Percentiles rank a stretch among this genome's conserved stretches.
Evolutionary conservation across 2,113 vertebrate genomes (phyloP).

Genomic region (Motacilla alba): DNA sequence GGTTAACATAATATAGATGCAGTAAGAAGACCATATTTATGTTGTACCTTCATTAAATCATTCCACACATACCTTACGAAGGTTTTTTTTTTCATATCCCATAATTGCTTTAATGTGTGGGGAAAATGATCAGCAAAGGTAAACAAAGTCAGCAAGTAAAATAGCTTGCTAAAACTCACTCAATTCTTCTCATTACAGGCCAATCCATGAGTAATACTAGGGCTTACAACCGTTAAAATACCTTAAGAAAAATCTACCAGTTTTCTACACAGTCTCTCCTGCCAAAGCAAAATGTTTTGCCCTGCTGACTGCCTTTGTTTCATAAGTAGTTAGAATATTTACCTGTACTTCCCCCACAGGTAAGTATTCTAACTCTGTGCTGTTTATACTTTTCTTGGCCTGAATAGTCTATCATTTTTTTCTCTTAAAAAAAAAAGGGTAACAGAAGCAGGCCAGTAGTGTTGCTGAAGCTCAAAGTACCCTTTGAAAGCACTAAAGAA

Average conservation of each 20-base stretch:
- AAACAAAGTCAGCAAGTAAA: background rate
- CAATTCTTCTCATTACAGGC: background rate
- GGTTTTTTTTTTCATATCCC: background rate
- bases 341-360: background rate
- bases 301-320: slow-evolving; percentile 1
- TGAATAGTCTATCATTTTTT: slow-evolving; percentile 32
- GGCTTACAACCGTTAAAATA: background rate
- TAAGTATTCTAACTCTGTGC: slow-evolving; percentile 11
- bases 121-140: background rate
- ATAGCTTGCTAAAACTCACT: background rate
- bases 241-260: background rate
- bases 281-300: slow-evolving; percentile 5
- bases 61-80: background rate
- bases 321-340: background rate
- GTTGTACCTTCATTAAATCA: background rate
- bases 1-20: background rate
- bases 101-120: background rate
- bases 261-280: background rate
- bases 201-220: background rate
- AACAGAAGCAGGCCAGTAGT: background rate
- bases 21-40: background rate
- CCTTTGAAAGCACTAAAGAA: background rate
- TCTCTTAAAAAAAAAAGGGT: background rate
- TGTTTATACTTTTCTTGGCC: background rate
- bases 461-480: background rate